Conservation (phyloP, 2,888 invertebrate genomes). For the Physocephala rufipes region DNA sequence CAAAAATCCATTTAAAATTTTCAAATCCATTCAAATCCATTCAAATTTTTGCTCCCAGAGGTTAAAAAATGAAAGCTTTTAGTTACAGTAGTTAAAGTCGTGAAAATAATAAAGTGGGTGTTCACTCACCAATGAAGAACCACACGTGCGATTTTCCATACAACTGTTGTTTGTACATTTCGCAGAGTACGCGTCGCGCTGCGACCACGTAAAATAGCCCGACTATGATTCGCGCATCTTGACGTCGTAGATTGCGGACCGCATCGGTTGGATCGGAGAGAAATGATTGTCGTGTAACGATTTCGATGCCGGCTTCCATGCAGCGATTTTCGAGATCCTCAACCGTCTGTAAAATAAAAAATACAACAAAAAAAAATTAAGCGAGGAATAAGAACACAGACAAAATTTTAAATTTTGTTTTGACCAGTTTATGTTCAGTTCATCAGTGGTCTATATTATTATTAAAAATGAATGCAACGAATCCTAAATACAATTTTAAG, state of each 20-base stretch:
- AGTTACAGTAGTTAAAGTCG: no score
- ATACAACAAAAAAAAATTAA: slow-evolving; percentile 42
- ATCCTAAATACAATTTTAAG: no score
- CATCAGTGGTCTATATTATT: no score
- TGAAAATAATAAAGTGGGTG: no score
- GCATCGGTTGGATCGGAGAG: slow-evolving; percentile 97
- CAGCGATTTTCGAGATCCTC: slow-evolving; percentile 96
- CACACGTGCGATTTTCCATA: slow-evolving; percentile 97
- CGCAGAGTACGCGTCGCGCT: slow-evolving; percentile 94
- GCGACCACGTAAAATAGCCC: slow-evolving; percentile 99
- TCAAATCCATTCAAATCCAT: no score
- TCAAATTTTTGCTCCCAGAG: no score
- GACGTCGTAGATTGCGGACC: slow-evolving; percentile 90
- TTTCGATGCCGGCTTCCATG: slow-evolving; percentile 91
- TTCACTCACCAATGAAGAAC: slow-evolving; percentile 92
- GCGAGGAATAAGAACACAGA: background rate
- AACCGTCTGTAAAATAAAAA: slow-evolving; percentile 77
- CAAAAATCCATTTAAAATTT: no score
- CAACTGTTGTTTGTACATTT: slow-evolving; percentile 91
- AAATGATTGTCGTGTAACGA: slow-evolving; percentile 96
- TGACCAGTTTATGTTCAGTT: background rate
- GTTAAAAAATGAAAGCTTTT: no score
- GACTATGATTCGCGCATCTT: slow-evolving; percentile 97
- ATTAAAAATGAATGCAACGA: no score
- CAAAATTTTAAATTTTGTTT: slow-evolving; percentile 1